Evolutionary conservation across 2,113 vertebrate species (phyloP), one percentile per base, ranked within the genome.

Genomic region (Chaetura pelagica): DNA sequence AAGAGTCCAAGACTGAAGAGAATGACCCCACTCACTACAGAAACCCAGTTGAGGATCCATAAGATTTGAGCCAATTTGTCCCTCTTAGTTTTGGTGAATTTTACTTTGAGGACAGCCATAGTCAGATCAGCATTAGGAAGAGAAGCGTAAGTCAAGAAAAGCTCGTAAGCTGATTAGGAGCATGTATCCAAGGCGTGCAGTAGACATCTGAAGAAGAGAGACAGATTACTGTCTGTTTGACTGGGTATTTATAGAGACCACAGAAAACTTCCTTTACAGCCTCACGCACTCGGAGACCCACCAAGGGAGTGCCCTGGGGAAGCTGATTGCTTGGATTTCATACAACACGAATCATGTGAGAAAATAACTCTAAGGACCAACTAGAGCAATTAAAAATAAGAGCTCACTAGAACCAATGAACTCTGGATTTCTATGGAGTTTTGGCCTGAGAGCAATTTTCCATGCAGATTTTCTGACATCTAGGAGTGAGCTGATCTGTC

Each of bases 41-140:
- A 99, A 88, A 99, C 94, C 98, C 99, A 99, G 97, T 99, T 99
- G 74, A 99, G 97, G 91, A 99, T 98, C 98, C 99, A 99, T 42
- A 99, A 97, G 67, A 99, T 97, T 96, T 99, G 99, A 91, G 98
- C 99, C 92, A 99, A 38, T 89, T 99, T 99, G 96, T 98, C 98
- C 84, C 98, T 96, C 84, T 95, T 98, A 51, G 97, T 98, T 97
- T 98, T 99, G 87, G 98, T 99, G 96, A 99, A 99, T 90, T 98
- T 99, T 82, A 99, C 97, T 97, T 96, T 98, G 80, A 99, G 97
- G 52, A 99, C 98, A 4, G 99, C 98, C 99, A 99, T 99, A 71
- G 72, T 96, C 76, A 64, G 77, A 79, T 52, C 19, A 16, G 80
- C 29, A 22, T 80, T 93, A 90, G 84, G 77, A 91, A 79, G 54